A percentile compares a stretch with the other conserved stretches of the same genome.
These are phyloP conservation scores for Ceuthmochares aereus DNA, from an alignment of 2,113 vertebrate genomes.

Conservation along the genomic window DNA sequence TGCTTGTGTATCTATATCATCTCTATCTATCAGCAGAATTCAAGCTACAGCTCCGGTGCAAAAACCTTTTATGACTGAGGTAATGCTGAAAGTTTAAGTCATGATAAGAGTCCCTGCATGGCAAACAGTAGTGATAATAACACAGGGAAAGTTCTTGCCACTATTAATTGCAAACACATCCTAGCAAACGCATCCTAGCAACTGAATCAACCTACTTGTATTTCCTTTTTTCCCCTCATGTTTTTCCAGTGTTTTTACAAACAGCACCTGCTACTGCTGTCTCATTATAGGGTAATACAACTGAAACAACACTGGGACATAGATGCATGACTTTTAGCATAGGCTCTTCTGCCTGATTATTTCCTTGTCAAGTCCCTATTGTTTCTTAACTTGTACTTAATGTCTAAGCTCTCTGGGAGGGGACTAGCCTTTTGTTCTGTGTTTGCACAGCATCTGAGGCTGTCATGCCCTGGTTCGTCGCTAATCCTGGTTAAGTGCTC, in stretches of 20 bases:
- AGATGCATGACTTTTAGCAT: background rate
- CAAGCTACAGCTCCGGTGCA: background rate
- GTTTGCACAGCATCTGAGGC: background rate
- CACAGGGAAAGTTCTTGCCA: background rate
- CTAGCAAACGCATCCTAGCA: constrained; percentile 40
- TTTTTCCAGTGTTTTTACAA: constrained; percentile 33
- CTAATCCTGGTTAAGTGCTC: constrained; percentile 22
- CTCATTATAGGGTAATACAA: background rate
- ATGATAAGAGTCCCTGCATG: background rate
- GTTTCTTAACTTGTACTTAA: background rate
- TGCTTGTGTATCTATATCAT: fast-evolving
- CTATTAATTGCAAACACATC: background rate
- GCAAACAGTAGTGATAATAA: background rate
- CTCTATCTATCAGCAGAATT: background rate
- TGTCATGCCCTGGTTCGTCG: background rate
- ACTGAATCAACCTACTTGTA: background rate
- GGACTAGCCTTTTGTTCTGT: background rate
- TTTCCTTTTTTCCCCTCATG: background rate
- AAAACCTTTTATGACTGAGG: background rate
- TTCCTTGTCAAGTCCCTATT: constrained; percentile 40
- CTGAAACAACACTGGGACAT: constrained; percentile 13
- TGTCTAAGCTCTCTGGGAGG: background rate
- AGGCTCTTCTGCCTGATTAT: constrained; percentile 15
- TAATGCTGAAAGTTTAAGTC: background rate
- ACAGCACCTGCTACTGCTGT: constrained; percentile 10